phyloP scores from a whole-genome alignment of 2,888 invertebrate genomes.

The Polydrusus pterygomalis region DNA sequence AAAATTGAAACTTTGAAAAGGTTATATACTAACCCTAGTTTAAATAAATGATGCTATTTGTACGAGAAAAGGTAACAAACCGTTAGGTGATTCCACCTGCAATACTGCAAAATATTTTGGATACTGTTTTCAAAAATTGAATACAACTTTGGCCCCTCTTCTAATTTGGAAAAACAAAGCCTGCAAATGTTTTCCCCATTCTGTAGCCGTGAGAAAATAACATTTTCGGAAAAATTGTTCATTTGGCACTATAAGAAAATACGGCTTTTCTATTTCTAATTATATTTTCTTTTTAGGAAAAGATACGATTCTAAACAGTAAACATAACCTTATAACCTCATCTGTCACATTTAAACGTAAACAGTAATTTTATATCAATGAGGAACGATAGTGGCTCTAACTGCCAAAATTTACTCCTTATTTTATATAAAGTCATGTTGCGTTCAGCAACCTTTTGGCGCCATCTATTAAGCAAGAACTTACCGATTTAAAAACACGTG shows the following conservation, averaged over 20 bases:
- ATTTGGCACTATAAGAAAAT: not conserved
- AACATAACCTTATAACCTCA: conserved; percentile 28
- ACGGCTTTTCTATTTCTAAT: not conserved
- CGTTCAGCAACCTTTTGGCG: not conserved
- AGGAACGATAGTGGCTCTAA: too few species aligned
- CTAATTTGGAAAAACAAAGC: conserved; percentile 28
- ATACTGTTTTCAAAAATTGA: conserved; percentile 23
- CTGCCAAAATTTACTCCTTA: too few species aligned
- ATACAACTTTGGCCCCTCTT: not conserved
- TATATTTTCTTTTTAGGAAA: too few species aligned
- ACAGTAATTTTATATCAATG: too few species aligned
- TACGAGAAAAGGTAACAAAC: not conserved
- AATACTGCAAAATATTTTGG: conserved; percentile 9
- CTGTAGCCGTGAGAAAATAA: conserved; percentile 14
- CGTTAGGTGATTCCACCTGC: conserved; percentile 12
- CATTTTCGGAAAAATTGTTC: conserved; percentile 8
- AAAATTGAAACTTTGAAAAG: not conserved
- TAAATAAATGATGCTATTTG: too few species aligned
- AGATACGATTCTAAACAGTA: not conserved
- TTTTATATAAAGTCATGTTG: too few species aligned
- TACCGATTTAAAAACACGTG: not conserved
- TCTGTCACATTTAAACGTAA: not conserved
- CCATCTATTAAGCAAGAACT: not conserved
- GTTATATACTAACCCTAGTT: too few species aligned
- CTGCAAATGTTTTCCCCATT: conserved; percentile 19